Conservation (phyloP, 2,113 vertebrate species). For the Anolis sagrei region DNA sequence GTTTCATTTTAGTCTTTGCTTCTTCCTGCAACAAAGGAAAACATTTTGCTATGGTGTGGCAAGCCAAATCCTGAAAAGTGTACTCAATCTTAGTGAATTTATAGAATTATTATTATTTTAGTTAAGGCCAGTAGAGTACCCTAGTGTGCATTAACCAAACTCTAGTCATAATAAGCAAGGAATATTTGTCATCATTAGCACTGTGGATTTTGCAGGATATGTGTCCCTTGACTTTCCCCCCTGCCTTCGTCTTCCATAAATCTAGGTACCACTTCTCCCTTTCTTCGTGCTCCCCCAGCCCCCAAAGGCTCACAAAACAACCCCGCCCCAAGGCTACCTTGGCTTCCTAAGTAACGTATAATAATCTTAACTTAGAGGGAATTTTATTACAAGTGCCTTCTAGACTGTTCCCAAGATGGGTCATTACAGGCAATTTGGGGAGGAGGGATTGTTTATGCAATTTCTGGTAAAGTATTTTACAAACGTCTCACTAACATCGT, state of each 20-base stretch:
- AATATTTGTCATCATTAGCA: slow-evolving; percentile 47
- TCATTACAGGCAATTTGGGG: slow-evolving; percentile 45
- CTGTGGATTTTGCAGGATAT: slow-evolving; percentile 12
- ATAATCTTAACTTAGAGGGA: slow-evolving; percentile 45
- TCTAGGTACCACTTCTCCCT: slow-evolving; percentile 32
- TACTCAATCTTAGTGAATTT: slow-evolving; percentile 17
- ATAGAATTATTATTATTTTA: background rate
- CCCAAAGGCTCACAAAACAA: slow-evolving; percentile 49
- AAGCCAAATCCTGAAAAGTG: background rate
- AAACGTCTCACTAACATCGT: slow-evolving; percentile 38
- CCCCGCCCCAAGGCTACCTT: slow-evolving; percentile 32
- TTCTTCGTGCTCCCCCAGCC: background rate
- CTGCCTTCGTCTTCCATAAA: background rate
- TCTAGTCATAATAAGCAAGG: slow-evolving; percentile 30
- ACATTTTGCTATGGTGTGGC: background rate
- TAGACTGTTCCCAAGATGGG: slow-evolving; percentile 66
- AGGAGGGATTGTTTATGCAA: slow-evolving; percentile 44
- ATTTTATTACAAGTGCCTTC: slow-evolving; percentile 66
- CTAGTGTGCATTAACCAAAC: slow-evolving; percentile 29
- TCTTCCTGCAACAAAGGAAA: background rate
- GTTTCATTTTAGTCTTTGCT: slow-evolving; percentile 10
- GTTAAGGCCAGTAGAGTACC: background rate
- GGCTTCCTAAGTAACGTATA: slow-evolving; percentile 44
- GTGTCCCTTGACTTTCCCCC: background rate
- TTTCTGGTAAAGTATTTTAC: slow-evolving; percentile 59